Evolutionary conservation across 2,888 invertebrate species (phyloP).

Genomic region (Luffia ferchaultella): DNA sequence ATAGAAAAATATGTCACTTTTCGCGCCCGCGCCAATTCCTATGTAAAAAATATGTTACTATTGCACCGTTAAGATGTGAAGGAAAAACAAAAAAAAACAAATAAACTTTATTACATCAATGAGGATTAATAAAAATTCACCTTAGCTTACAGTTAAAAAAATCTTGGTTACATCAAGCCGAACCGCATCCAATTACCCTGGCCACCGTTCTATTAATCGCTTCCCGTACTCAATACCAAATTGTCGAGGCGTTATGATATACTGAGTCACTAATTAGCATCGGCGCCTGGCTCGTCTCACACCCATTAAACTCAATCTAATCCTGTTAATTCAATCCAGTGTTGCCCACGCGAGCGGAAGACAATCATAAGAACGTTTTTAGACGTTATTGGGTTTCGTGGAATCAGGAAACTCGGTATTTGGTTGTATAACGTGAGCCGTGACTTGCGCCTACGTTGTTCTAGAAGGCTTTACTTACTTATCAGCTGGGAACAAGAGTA

Average conservation of each 20-base stretch:
- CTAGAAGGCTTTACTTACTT: no score
- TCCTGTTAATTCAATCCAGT: constrained; percentile 49
- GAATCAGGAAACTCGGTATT: constrained; percentile 6
- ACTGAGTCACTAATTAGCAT: constrained; percentile 56
- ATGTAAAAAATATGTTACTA: no score
- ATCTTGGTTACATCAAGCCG: no score
- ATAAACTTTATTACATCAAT: no score
- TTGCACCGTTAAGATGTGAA: no score
- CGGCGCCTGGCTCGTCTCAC: constrained; percentile 57
- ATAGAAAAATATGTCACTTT: no score
- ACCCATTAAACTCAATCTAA: constrained; percentile 61
- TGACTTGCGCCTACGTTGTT: not conserved
- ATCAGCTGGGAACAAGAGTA: no score
- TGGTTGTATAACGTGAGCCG: not conserved
- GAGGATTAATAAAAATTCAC: no score
- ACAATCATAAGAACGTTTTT: constrained; percentile 40
- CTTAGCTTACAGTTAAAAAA: no score
- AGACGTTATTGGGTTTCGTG: constrained; percentile 26
- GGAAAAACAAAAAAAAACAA: no score
- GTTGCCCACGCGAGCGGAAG: constrained; percentile 51
- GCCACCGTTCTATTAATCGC: constrained; percentile 9
- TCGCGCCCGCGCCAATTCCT: no score
- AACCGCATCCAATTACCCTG: not conserved
- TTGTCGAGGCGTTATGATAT: constrained; percentile 26
- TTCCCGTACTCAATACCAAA: constrained; percentile 18